phyloP scores from a whole-genome alignment of 92 coral and sea anemone genomes.

The Virgularia gustaviana region DNA sequence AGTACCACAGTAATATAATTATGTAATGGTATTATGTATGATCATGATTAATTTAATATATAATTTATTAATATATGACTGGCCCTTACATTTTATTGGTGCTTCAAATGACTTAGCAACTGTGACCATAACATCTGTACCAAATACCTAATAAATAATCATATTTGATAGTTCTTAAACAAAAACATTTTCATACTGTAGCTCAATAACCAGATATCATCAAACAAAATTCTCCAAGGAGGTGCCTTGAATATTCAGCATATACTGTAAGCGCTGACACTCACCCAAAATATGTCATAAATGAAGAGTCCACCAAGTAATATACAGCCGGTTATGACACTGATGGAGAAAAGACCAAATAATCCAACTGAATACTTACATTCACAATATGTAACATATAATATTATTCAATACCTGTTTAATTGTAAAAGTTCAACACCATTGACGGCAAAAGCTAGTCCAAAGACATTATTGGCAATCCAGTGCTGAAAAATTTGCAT shows the following conservation, averaged over 20 bases:
- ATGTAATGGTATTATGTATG: background rate
- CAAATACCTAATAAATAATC: conserved; percentile 86
- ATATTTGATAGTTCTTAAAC: background rate
- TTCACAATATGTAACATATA: background rate
- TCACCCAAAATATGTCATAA: conserved; percentile 96
- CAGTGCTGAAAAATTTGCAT: conserved; percentile 70
- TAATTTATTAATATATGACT: background rate
- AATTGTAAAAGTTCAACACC: conserved; percentile 97
- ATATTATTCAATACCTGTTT: conserved; percentile 40
- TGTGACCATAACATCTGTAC: conserved; percentile 99
- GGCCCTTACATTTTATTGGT: conserved; percentile 84
- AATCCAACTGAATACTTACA: background rate
- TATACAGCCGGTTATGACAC: conserved; percentile 88
- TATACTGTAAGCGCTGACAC: too few species aligned
- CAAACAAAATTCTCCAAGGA: too few species aligned
- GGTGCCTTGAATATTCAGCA: background rate
- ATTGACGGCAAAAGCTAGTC: conserved; percentile 95
- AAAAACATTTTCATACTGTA: background rate
- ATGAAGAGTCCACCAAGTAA: conserved; percentile 92
- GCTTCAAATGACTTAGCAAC: conserved; percentile 99
- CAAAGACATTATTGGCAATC: conserved; percentile 99
- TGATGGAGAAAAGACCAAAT: background rate
- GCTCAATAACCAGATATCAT: background rate
- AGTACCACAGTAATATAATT: background rate
- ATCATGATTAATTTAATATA: background rate